Conservation (phyloP, 2,888 invertebrate species). For the Heliconius erato region DNA sequence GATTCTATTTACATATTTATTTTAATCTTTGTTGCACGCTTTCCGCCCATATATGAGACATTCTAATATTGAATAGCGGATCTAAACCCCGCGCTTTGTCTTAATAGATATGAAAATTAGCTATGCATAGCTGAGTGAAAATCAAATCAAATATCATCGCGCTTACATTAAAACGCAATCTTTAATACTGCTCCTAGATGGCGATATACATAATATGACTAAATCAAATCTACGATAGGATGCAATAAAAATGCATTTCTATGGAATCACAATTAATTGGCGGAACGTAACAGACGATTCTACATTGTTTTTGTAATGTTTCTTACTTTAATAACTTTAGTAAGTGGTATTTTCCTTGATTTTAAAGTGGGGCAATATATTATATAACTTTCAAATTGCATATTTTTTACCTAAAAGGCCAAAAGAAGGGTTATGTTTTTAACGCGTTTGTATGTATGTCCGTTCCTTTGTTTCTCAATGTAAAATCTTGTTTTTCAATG, state of each 20-base stretch:
- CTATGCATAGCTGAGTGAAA: too few relatives aligned
- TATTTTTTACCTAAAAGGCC: not conserved
- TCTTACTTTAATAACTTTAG: conserved; percentile 34
- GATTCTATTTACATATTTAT: too few relatives aligned
- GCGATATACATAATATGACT: not conserved
- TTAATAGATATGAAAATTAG: too few relatives aligned
- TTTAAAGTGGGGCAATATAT: not conserved
- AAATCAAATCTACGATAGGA: conserved; percentile 30
- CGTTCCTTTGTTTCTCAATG: too few relatives aligned
- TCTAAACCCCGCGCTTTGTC: too few relatives aligned
- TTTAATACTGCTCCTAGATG: not conserved
- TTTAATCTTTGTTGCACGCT: too few relatives aligned
- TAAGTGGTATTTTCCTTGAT: conserved; percentile 26
- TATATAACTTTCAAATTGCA: not conserved
- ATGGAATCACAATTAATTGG: conserved; percentile 48
- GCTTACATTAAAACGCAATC: too few relatives aligned
- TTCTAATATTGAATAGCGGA: too few relatives aligned
- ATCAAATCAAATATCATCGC: too few relatives aligned
- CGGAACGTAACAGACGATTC: conserved; percentile 33
- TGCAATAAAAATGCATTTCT: conserved; percentile 48
- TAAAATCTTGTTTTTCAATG: too few relatives aligned
- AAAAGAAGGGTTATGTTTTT: not conserved
- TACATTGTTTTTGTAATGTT: conserved; percentile 37
- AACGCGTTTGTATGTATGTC: too few relatives aligned
- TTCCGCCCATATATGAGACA: too few relatives aligned